phyloP scores from a whole-genome alignment of 1,140 invertebrate species.

The Acromyrmex heyeri region DNA sequence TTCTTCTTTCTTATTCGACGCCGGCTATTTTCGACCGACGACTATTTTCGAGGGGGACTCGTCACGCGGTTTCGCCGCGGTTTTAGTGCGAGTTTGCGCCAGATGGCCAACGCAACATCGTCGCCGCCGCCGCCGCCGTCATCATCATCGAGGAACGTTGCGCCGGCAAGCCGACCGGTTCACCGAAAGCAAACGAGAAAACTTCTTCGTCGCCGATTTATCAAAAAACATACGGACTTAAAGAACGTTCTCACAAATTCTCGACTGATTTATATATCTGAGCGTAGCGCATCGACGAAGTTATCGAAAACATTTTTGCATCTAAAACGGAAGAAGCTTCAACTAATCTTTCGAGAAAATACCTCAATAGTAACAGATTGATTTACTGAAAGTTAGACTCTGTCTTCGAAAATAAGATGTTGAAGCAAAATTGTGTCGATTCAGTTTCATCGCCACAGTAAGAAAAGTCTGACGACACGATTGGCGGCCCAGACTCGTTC shows the following conservation, averaged over 20 bases:
- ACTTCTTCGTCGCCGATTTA: background rate
- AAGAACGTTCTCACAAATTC: background rate
- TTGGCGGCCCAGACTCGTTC: conserved; percentile 71
- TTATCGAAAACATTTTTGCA: background rate
- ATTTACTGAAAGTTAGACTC: background rate
- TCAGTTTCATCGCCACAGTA: background rate
- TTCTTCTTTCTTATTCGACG: conserved; percentile 81
- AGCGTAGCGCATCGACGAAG: background rate
- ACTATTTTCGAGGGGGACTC: conserved; percentile 85
- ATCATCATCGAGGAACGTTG: conserved; percentile 48
- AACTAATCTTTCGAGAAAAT: conserved; percentile 1
- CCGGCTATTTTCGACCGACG: conserved; percentile 84
- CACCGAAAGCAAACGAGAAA: conserved; percentile 32
- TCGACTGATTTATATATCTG: background rate
- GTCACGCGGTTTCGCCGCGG: conserved; percentile 82
- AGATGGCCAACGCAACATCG: conserved; percentile 81
- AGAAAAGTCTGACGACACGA: conserved; percentile 15
- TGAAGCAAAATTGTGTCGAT: conserved; percentile 17
- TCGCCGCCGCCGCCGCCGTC: conserved; percentile 53
- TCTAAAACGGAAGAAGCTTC: background rate
- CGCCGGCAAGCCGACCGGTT: conserved; percentile 62
- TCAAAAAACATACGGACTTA: background rate
- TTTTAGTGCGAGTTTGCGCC: conserved; percentile 82
- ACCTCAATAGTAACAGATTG: background rate
- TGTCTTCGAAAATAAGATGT: background rate